Conservation (phyloP, 1,140 invertebrate species). For the Dufourea novaeangliae region DNA sequence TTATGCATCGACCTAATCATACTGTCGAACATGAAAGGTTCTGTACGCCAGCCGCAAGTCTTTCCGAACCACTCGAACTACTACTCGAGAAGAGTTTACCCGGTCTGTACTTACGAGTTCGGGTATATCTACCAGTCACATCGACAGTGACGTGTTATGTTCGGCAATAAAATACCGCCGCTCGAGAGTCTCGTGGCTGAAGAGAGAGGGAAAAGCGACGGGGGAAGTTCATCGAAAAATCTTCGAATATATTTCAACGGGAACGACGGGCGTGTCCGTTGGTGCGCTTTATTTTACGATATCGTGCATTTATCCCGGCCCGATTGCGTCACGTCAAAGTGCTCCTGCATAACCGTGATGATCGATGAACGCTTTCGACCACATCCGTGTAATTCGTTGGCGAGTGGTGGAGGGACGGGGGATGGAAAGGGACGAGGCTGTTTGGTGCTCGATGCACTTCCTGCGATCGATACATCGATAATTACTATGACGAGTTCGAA, state of each 20-base stretch:
- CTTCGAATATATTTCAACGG: slow-evolving; percentile 11
- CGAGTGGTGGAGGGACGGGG: neutral
- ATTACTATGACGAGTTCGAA: slow-evolving; percentile 39
- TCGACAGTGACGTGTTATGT: too few species aligned
- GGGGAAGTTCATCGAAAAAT: neutral
- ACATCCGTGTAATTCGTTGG: slow-evolving; percentile 18
- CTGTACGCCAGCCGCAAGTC: too few species aligned
- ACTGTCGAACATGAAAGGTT: too few species aligned
- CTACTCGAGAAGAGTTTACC: too few species aligned
- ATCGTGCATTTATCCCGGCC: slow-evolving; percentile 31
- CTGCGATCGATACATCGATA: slow-evolving; percentile 48
- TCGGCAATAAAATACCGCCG: neutral
- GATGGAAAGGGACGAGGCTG: neutral
- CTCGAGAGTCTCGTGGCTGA: neutral
- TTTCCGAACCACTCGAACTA: too few species aligned
- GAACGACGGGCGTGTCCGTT: neutral
- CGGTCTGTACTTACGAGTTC: too few species aligned
- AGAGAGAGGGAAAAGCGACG: neutral
- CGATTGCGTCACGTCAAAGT: slow-evolving; percentile 37
- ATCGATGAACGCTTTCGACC: slow-evolving; percentile 46
- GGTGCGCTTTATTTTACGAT: slow-evolving; percentile 18
- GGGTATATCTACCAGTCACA: too few species aligned
- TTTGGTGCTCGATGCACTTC: slow-evolving; percentile 36
- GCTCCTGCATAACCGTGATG: slow-evolving; percentile 35
- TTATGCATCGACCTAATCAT: too few species aligned